Percentiles rank a stretch among this genome's conserved stretches.
Evolutionary conservation across 2,113 vertebrate species (phyloP).

Genomic region (Meriones unguiculatus): DNA sequence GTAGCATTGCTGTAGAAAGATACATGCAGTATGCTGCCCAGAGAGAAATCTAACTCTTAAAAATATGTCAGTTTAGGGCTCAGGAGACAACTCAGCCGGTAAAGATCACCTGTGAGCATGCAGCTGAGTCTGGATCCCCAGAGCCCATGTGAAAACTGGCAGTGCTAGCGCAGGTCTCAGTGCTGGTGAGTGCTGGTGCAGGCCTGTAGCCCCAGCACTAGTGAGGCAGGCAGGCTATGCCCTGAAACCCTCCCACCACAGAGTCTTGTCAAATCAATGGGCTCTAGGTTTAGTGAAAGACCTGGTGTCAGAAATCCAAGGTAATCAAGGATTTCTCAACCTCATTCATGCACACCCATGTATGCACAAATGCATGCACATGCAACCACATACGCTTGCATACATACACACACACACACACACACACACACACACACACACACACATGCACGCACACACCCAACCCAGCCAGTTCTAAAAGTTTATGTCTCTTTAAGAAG

Average conservation of each 20-base stretch:
- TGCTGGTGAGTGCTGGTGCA: background rate
- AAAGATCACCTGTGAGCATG: background rate
- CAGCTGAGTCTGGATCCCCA: background rate
- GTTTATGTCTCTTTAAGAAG: background rate
- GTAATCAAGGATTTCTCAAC: too few relatives aligned
- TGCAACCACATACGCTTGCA: background rate
- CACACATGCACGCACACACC: background rate
- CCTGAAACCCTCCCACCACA: background rate
- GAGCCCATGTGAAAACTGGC: too few relatives aligned
- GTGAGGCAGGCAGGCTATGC: background rate
- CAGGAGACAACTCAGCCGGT: background rate
- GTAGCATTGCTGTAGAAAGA: background rate
- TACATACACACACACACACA: too few relatives aligned
- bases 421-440: background rate
- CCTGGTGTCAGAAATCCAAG: background rate
- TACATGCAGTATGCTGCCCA: accelerated
- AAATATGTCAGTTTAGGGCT: too few relatives aligned
- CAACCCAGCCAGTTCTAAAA: background rate
- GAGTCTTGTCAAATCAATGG: too few relatives aligned
- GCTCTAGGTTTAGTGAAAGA: background rate
- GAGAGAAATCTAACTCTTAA: background rate
- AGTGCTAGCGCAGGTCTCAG: background rate
- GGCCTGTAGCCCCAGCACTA: too few relatives aligned
- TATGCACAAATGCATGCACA: background rate
- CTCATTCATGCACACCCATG: background rate